phyloP scores from a whole-genome alignment of 2,113 vertebrate genomes.

The Callionymus lyra region DNA sequence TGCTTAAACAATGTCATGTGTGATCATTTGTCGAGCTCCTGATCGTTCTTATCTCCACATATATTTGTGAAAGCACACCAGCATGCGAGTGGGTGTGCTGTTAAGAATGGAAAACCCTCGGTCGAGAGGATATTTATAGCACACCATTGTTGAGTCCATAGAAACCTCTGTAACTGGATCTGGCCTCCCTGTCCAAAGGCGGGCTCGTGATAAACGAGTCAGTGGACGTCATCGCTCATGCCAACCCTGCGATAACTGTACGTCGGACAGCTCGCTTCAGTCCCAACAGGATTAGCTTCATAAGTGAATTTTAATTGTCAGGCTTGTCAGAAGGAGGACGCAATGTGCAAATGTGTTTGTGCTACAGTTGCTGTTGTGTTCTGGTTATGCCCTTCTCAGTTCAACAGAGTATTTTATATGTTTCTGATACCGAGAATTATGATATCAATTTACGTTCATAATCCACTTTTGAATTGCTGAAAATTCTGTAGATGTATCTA shows the following conservation, averaged over 20 bases:
- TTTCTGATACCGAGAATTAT: too few species aligned
- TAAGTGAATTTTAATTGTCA: slow-evolving; percentile 43
- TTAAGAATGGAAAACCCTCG: slow-evolving; percentile 59
- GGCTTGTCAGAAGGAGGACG: slow-evolving; percentile 17
- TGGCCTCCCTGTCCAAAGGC: slow-evolving; percentile 19
- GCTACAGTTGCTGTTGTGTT: slow-evolving; percentile 3
- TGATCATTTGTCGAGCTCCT: too few species aligned
- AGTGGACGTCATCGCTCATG: slow-evolving; percentile 46
- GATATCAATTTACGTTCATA: too few species aligned
- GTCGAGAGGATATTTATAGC: slow-evolving; percentile 59
- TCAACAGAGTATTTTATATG: too few species aligned
- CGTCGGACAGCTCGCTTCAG: slow-evolving; percentile 24
- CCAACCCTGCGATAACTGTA: slow-evolving; percentile 42
- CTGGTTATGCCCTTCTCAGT: too few species aligned
- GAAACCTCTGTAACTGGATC: slow-evolving; percentile 64
- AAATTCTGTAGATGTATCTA: too few species aligned
- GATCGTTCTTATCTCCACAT: slow-evolving; percentile 1
- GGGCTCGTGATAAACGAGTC: slow-evolving; percentile 55
- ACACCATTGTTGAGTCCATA: slow-evolving; percentile 60
- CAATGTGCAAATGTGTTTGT: slow-evolving; percentile 11
- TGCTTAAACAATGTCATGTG: too few species aligned
- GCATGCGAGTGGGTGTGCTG: slow-evolving; percentile 41
- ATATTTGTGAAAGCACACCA: slow-evolving; percentile 3
- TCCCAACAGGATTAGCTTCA: slow-evolving; percentile 36
- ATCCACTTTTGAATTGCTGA: too few species aligned